Evolutionary conservation across 2,888 invertebrate genomes (phyloP), one percentile per base, ranked within the genome.

Genomic region (Polydesmus complanatus): DNA sequence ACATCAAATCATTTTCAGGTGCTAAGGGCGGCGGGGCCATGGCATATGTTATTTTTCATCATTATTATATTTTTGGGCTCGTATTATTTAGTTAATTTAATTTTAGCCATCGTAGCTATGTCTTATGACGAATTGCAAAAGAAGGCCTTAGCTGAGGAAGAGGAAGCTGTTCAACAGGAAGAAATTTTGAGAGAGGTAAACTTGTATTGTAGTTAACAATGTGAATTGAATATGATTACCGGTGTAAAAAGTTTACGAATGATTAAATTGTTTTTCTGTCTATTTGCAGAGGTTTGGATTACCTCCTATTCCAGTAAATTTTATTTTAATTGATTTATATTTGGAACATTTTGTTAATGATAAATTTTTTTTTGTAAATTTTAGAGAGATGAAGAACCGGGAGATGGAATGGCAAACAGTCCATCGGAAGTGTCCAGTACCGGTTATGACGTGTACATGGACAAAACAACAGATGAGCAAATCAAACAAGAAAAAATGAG

Each of bases 21-120:
- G 70, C 80, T 97, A 73, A 81, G 94, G 75, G 89, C 94, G 67
- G 92, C 93, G 70, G 96, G 96, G 65, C 92, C 94, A 65, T 92
- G 91, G 90, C 95, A 97, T 78, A 92, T 95, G 83, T 78, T 94
- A 72, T 97, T 96, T 82, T 97, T 97, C 81, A 90, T 96, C 73
- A 88, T 96, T 69, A 95, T 96, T 76, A 96, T 97, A 79, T 93
- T 97, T 80, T 83, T 97, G 77, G 96, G 96, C 71, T 96, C 95
- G 66, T 96, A 95, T 81, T 97, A 96, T 80, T 85, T 97, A 73
- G 93, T 97, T 74, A 97, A 97, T 80, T 85, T 97, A 81, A 97
- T 96, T 78, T 86, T 97, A 81, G 96, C 96, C 76, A 96, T 97
- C 78, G 96, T 96, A 78, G 95, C 96, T 71, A 96, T 96, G 95